Conservation (phyloP, 1,140 invertebrate genomes). For the Acromyrmex heyeri region DNA sequence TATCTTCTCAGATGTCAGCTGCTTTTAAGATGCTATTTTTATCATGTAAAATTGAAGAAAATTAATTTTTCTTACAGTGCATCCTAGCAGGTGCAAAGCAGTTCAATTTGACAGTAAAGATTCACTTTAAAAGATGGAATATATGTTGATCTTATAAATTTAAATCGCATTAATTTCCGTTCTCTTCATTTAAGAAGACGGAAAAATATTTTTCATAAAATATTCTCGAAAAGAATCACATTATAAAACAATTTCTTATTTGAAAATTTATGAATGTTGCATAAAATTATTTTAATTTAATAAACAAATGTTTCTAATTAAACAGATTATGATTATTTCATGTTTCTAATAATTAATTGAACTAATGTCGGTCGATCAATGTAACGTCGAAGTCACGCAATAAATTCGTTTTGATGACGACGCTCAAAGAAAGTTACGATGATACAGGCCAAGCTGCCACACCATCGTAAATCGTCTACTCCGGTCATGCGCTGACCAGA, state of each 20-base stretch:
- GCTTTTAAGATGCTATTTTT: slow-evolving; percentile 13
- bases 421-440: slow-evolving; percentile 62
- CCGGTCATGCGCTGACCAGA: slow-evolving; percentile 61
- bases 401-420: slow-evolving; percentile 69
- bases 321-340: slow-evolving; percentile 3
- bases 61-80: slow-evolving; percentile 15
- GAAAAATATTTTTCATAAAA: neutral
- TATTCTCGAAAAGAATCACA: neutral
- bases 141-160: neutral
- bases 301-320: neutral
- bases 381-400: slow-evolving; percentile 20
- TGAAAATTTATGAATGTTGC: neutral
- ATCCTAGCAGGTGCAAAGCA: slow-evolving; percentile 9
- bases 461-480: slow-evolving; percentile 67
- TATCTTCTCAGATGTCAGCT: slow-evolving; percentile 7
- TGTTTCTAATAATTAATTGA: slow-evolving; percentile 43
- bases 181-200: neutral
- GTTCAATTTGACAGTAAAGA: slow-evolving; percentile 10
- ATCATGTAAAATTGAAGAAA: neutral
- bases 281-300: slow-evolving; percentile 5
- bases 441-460: slow-evolving; percentile 55
- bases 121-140: neutral
- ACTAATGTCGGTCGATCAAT: slow-evolving; percentile 44
- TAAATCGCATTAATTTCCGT: neutral
- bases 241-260: neutral